phyloP scores from a whole-genome alignment of 2,888 invertebrate genomes.

The Rotaria socialis region DNA sequence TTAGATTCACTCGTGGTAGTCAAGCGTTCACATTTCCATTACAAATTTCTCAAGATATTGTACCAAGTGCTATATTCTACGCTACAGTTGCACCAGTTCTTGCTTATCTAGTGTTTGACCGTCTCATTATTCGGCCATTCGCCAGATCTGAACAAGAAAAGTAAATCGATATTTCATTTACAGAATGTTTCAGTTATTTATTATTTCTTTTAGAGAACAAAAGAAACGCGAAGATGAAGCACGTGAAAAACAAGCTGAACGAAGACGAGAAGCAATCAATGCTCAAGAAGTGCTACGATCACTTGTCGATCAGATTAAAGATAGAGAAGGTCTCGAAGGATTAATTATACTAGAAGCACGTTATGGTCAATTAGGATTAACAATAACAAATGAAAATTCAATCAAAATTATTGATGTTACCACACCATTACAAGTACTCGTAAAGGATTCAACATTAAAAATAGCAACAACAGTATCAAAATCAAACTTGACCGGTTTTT shows the following conservation, averaged over 20 bases:
- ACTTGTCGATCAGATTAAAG: conserved; percentile 75
- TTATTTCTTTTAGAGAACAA: conserved; percentile 63
- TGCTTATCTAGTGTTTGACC: conserved; percentile 69
- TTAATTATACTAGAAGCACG: conserved; percentile 78
- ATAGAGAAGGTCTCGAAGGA: conserved; percentile 78
- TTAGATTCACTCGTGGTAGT: conserved; percentile 75
- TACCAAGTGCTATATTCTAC: conserved; percentile 84
- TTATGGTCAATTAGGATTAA: conserved; percentile 55
- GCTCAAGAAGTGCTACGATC: conserved; percentile 76
- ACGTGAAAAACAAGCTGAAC: conserved; percentile 73
- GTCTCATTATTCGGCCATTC: conserved; percentile 71
- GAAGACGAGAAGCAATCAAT: conserved; percentile 60
- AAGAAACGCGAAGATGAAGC: conserved; percentile 67
- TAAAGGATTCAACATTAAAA: conserved; percentile 70
- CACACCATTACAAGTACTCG: conserved; percentile 85
- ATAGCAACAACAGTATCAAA: conserved; percentile 41
- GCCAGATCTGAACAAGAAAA: conserved; percentile 71
- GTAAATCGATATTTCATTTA: conserved; percentile 50
- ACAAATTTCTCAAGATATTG: conserved; percentile 79
- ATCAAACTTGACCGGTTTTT: conserved; percentile 45
- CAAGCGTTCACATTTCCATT: conserved; percentile 84
- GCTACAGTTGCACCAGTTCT: conserved; percentile 81
- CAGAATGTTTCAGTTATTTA: not conserved
- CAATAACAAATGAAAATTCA: not conserved
- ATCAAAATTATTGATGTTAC: conserved; percentile 75